A percentile compares a stretch with the other conserved stretches of the same genome.
Evolutionary conservation across 2,113 vertebrate species (phyloP).

Genomic region (Phalacrocorax carbo): DNA sequence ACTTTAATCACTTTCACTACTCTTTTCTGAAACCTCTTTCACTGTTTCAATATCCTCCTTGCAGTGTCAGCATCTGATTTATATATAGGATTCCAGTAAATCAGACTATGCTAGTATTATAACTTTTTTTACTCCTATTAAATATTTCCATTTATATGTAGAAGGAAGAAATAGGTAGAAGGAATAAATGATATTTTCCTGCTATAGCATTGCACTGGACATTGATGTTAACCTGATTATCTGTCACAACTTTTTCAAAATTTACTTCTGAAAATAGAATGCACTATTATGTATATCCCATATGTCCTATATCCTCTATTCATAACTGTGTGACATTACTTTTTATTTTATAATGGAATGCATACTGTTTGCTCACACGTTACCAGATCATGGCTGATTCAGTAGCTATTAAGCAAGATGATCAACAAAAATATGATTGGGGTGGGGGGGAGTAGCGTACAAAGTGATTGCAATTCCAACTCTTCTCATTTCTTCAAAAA

Average conservation of each 20-base stretch:
- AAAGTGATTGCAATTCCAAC: not conserved
- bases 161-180: not conserved
- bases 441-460: fast-evolving
- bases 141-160: not conserved
- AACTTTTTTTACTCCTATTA: not conserved
- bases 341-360: not conserved
- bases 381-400: not conserved
- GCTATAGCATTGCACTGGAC: not conserved
- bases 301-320: not conserved
- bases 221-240: not conserved
- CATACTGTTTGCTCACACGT: not conserved
- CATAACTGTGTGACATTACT: not conserved
- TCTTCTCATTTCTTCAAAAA: not conserved
- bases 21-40: not conserved
- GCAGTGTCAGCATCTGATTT: not conserved
- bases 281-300: not conserved
- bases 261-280: not conserved
- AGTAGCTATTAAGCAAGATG: not conserved
- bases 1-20: not conserved
- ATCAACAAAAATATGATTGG: not conserved
- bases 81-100: not conserved
- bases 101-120: not conserved
- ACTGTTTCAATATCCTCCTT: not conserved
- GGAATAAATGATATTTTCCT: not conserved
- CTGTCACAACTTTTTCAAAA: not conserved